A percentile compares a stretch with the other conserved stretches of the same genome.
These are phyloP conservation scores for Pachyseris speciosa DNA, from an alignment of 64 coral and sea anemone species.

Conservation along the genomic window DNA sequence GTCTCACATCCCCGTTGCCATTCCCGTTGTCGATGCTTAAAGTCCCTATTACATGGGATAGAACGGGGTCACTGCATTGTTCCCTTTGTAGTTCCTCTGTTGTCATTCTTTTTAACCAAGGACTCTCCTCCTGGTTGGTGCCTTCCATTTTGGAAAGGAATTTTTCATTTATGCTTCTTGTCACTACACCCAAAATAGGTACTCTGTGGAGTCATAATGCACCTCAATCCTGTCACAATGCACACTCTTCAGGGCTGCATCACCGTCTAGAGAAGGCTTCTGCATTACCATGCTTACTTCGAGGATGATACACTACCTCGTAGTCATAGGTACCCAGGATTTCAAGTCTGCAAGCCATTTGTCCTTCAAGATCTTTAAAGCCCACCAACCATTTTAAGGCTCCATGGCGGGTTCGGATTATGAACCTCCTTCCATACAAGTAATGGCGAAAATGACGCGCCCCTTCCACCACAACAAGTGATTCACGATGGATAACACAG, in stretches of 20 bases:
- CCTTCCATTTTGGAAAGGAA: too few species aligned
- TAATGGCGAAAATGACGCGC: slow-evolving; percentile 44
- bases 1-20: too few species aligned
- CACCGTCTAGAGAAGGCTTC: slow-evolving; percentile 43
- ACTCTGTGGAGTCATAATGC: not conserved
- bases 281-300: slow-evolving; percentile 39
- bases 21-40: too few species aligned
- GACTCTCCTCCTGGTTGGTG: too few species aligned
- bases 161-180: not conserved
- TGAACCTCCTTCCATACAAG: slow-evolving; percentile 47
- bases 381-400: slow-evolving; percentile 40
- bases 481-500: slow-evolving; percentile 25
- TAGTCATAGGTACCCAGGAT: slow-evolving; percentile 25
- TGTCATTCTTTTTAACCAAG: not conserved
- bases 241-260: not conserved
- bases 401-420: slow-evolving; percentile 18
- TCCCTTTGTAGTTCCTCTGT: not conserved
- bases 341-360: slow-evolving; percentile 43
- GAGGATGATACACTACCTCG: not conserved
- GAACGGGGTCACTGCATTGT: too few species aligned
- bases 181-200: not conserved
- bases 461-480: not conserved
- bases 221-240: slow-evolving; percentile 6
- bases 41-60: too few species aligned
- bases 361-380: slow-evolving; percentile 55